These are phyloP conservation scores for Saccostrea cuccullata DNA, from an alignment of 1,140 invertebrate species.

Conservation along the genomic window DNA sequence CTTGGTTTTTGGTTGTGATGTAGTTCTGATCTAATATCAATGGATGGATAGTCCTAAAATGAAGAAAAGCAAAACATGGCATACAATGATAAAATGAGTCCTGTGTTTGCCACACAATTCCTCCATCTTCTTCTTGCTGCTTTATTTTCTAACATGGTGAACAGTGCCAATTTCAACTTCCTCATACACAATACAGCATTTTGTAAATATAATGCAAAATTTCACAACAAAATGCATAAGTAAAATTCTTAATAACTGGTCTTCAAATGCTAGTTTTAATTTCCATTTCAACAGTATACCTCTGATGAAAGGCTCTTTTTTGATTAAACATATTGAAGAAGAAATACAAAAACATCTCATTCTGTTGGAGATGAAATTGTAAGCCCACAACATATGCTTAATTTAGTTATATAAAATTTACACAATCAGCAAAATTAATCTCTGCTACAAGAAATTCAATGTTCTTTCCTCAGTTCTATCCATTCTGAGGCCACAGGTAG, in stretches of 20 bases:
- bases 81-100: background rate
- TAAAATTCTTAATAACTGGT: background rate
- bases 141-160: background rate
- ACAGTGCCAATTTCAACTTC: background rate
- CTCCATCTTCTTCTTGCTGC: slow-evolving; percentile 15
- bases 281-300: too few species aligned
- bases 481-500: slow-evolving; percentile 40
- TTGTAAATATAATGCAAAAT: background rate
- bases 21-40: slow-evolving; percentile 96
- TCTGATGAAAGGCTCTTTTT: too few species aligned
- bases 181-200: too few species aligned
- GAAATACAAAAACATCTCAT: too few species aligned
- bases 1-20: slow-evolving; percentile 95
- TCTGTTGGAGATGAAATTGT: too few species aligned
- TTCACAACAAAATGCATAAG: background rate
- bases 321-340: too few species aligned
- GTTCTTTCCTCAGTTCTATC: background rate
- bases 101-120: slow-evolving; percentile 3
- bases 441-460: background rate
- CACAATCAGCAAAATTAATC: background rate
- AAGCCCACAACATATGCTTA: too few species aligned
- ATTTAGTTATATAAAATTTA: too few species aligned
- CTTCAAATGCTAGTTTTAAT: too few species aligned
- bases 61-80: slow-evolving; percentile 52
- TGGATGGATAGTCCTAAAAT: slow-evolving; percentile 89